Evolutionary conservation across 2,888 invertebrate species (phyloP).

Genomic region (Microctonus brassicae): DNA sequence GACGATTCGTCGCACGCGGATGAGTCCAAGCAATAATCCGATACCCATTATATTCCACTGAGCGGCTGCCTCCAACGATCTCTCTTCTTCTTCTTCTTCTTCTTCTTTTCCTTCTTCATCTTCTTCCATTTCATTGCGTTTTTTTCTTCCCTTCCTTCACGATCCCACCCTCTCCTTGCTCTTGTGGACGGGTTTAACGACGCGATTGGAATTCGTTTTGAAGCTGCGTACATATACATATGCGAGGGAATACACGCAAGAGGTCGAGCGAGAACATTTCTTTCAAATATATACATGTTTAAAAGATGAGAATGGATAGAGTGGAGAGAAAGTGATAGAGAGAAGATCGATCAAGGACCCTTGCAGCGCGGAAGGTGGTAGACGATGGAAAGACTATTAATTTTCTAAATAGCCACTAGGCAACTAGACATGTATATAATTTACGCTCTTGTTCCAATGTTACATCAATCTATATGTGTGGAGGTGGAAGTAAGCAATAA

Average conservation of each 20-base stretch:
- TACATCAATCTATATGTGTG: constrained; percentile 27
- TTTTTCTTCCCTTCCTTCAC: constrained; percentile 35
- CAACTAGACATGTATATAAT: constrained; percentile 35
- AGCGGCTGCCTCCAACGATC: constrained; percentile 39
- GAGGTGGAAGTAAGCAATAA: neutral
- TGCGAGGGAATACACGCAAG: constrained; percentile 19
- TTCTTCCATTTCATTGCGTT: constrained; percentile 20
- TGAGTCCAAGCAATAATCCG: constrained; percentile 50
- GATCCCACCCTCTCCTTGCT: constrained; percentile 29
- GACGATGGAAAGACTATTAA: constrained; percentile 39
- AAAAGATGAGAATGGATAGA: constrained; percentile 40
- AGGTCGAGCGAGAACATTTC: constrained; percentile 36
- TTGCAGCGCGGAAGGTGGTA: constrained; percentile 24
- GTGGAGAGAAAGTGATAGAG: constrained; percentile 6
- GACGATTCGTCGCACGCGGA: constrained; percentile 51
- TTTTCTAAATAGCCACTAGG: constrained; percentile 44
- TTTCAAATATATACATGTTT: constrained; percentile 2
- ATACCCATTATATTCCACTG: constrained; percentile 50
- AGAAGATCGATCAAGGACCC: constrained; percentile 30
- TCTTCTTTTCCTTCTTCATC: constrained; percentile 28
- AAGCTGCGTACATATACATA: constrained; percentile 29
- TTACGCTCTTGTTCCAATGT: constrained; percentile 36
- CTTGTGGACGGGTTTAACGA: constrained; percentile 47
- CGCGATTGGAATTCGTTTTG: constrained; percentile 52
- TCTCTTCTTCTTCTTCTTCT: constrained; percentile 36